Conservation (phyloP, 2,888 invertebrate species). For the Ctena decussata region DNA sequence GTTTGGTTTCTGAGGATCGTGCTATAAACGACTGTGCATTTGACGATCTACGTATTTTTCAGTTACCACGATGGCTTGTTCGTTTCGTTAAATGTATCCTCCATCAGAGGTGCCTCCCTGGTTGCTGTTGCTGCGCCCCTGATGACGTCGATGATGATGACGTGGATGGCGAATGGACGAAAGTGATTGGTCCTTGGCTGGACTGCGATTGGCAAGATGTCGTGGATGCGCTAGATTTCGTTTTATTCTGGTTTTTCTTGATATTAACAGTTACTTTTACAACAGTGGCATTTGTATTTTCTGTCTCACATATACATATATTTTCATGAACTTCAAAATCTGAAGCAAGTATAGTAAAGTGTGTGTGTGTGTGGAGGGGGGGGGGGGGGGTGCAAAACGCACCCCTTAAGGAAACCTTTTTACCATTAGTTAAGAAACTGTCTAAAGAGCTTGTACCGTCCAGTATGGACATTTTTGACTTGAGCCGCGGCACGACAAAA, state of each 20-base stretch:
- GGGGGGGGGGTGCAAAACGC: no score
- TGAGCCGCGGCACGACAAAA: no score
- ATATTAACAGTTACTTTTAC: not conserved
- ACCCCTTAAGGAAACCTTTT: no score
- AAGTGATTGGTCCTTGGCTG: constrained; percentile 60
- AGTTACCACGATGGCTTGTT: constrained; percentile 39
- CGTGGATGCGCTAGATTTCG: constrained; percentile 6
- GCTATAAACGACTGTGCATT: no score
- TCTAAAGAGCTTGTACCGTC: no score
- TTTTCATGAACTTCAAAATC: not conserved
- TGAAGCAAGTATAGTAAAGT: no score
- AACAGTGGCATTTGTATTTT: not conserved
- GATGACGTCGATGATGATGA: constrained; percentile 38
- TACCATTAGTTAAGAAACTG: no score
- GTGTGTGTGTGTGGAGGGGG: no score
- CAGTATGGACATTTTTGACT: no score
- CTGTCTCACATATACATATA: not conserved
- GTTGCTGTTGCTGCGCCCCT: constrained; percentile 17
- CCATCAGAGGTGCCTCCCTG: constrained; percentile 38
- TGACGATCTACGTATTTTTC: no score
- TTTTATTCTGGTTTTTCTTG: constrained; percentile 8
- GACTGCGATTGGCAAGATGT: constrained; percentile 39
- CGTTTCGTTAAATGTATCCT: constrained; percentile 55
- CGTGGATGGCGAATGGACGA: constrained; percentile 62
- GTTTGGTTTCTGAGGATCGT: no score